Evolutionary conservation across 23 tunicate genomes (phyloP), one percentile per base, ranked within the genome.

Genomic region (Botrylloides violaceus): DNA sequence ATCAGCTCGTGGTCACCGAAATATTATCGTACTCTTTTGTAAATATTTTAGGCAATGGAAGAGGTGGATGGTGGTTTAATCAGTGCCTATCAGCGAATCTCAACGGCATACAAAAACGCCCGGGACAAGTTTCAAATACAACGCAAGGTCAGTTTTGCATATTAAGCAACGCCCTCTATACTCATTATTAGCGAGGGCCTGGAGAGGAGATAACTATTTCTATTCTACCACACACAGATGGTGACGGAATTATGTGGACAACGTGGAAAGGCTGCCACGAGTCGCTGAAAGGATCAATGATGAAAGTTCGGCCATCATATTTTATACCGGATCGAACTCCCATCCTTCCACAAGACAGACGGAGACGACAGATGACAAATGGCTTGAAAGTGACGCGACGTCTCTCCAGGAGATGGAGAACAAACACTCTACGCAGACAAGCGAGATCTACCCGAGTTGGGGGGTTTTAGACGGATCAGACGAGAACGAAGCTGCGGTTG

Each of bases 41-140:
- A 24, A n/a, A 24, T 28, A 0, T 1, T 60, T 28, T 23, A 60
- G 65, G 18, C 15, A n/a, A 60, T 23, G 65, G 31, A 60, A 60
- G 74, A 1, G 84, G 84, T 32, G 84, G 84, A 4, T 80, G 84
- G 84, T 80, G 84, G 84, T 71, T 71, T 53, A 80, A 71, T 61
- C 33, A 59, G 21, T 80, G 84, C 28, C 32, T 36, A 20, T 58
- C 78, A 22, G 84, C 78, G 32, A 80, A 80, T 72, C 58, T 72
- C 24, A 80, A 80, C 59, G 84, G 84, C 27, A 32, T 34, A 3
- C 55, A 15, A 7, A 43, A 43, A 43, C 53, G 53, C 15, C 9
- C 53, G 9, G 15, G 12, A 43, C 53, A 43, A 43, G 58, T 73
- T 73, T 57, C 39, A 38, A 57, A n/a, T 65, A 65, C 58, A 71